Percentiles rank a stretch among this genome's conserved stretches.
Conservation (phyloP, 2,113 vertebrate genomes). For the Formicarius rufipectus region DNA sequence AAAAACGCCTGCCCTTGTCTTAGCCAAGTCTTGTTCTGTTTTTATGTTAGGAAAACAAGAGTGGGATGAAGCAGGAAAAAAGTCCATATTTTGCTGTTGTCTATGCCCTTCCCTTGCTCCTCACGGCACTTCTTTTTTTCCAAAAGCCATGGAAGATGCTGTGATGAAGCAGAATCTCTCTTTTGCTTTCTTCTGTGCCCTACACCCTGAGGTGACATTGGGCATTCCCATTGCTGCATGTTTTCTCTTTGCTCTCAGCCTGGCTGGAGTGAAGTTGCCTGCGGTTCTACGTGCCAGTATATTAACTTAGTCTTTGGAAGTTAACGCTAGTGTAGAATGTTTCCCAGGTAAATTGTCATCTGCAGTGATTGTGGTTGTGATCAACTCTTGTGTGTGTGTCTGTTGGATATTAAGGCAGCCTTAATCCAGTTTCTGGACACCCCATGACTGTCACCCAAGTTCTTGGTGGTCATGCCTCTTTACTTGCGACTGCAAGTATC, state of each 20-base stretch:
- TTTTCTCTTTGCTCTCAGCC: background rate
- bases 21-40: background rate
- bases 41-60: background rate
- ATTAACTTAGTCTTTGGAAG: background rate
- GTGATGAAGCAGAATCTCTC: background rate
- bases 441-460: accelerated
- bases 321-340: background rate
- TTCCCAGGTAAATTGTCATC: background rate
- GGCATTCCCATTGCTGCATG: background rate
- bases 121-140: background rate
- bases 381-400: background rate
- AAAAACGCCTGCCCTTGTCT: background rate
- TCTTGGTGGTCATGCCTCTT: background rate
- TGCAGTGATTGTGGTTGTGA: background rate
- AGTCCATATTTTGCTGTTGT: accelerated
- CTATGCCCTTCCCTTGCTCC: background rate
- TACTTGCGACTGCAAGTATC: background rate
- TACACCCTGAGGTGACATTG: background rate
- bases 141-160: background rate
- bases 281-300: background rate
- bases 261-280: background rate
- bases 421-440: background rate
- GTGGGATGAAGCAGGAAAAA: background rate
- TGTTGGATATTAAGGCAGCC: background rate
- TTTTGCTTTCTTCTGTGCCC: background rate